These are phyloP conservation scores for Dendroctonus ponderosae DNA, from an alignment of 1,140 invertebrate genomes.

Conservation along the genomic window DNA sequence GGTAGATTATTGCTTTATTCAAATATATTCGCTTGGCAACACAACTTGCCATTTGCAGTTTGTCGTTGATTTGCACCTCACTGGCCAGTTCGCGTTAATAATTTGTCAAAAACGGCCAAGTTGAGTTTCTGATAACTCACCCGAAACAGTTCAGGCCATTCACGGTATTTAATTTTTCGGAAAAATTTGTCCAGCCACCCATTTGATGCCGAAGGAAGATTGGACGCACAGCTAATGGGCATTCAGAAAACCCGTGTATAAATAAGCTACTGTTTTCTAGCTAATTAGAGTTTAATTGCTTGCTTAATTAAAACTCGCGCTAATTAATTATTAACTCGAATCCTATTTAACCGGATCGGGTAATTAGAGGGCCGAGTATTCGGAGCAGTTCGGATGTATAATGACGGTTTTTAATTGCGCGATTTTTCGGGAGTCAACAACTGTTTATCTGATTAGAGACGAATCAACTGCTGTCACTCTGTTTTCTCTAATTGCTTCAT, in stretches of 20 bases:
- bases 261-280: conserved; percentile 32
- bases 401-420: too few species aligned
- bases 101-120: background rate
- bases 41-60: too few species aligned
- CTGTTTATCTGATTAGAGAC: too few species aligned
- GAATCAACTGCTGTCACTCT: too few species aligned
- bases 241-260: conserved; percentile 22
- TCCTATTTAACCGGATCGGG: conserved; percentile 6
- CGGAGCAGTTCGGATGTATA: too few species aligned
- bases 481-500: too few species aligned
- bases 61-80: too few species aligned
- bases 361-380: conserved; percentile 9
- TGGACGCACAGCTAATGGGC: conserved; percentile 9
- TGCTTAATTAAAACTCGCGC: conserved; percentile 30
- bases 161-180: conserved; percentile 22
- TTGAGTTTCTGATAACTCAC: background rate
- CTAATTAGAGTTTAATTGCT: conserved; percentile 33
- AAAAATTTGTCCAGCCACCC: conserved; percentile 16
- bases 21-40: too few species aligned
- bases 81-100: too few species aligned
- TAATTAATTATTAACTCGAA: conserved; percentile 26
- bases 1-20: too few species aligned
- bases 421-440: too few species aligned
- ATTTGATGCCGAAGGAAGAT: conserved; percentile 15
- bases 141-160: conserved; percentile 1